phyloP scores from a whole-genome alignment of 2,113 vertebrate genomes.

The Malurus elegans region DNA sequence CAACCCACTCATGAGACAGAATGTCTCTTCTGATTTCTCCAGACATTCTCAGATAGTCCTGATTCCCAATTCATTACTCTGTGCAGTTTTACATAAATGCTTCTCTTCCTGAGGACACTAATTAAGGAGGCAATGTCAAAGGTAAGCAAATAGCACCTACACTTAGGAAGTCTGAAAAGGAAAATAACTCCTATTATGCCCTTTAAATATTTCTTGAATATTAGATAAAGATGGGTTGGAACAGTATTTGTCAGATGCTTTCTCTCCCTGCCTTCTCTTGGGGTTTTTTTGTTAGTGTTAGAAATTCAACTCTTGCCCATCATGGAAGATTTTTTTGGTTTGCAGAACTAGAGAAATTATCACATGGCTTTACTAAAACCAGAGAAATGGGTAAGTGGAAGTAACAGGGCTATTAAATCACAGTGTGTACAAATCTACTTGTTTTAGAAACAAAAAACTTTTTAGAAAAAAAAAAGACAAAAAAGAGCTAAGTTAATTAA shows the following conservation, averaged over 20 bases:
- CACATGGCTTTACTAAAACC: background rate
- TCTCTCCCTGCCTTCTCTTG: background rate
- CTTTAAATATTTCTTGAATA: background rate
- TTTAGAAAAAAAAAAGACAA: background rate
- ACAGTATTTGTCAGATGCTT: background rate
- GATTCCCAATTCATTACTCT: background rate
- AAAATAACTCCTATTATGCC: background rate
- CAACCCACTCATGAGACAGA: background rate
- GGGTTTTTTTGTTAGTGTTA: background rate
- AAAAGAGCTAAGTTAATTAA: background rate
- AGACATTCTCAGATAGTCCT: background rate
- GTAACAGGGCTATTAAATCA: background rate
- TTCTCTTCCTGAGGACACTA: background rate
- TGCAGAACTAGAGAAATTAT: background rate
- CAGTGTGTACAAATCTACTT: background rate
- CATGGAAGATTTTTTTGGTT: background rate
- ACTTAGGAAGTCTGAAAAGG: background rate
- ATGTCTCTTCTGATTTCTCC: background rate
- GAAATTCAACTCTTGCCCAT: background rate
- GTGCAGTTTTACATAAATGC: background rate
- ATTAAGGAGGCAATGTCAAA: conserved; percentile 5
- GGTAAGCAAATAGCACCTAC: background rate
- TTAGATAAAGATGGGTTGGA: background rate
- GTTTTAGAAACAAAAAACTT: background rate
- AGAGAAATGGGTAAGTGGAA: background rate